phyloP scores from a whole-genome alignment of 1,140 invertebrate genomes.

The Chionoecetes opilio region DNA sequence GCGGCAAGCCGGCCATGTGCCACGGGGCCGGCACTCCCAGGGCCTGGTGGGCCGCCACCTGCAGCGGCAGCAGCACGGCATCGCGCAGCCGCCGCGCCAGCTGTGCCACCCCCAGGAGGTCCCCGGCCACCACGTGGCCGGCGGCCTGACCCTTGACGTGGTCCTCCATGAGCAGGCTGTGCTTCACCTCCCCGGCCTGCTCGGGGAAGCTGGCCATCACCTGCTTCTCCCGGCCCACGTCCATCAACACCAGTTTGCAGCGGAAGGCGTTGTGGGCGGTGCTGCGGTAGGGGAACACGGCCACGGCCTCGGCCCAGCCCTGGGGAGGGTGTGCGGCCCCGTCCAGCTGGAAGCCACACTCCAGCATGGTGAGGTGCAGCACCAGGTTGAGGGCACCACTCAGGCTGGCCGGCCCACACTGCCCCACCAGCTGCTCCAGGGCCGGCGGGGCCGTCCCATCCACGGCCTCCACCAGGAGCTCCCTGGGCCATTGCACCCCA shows the following conservation, averaged over 20 bases:
- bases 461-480: constrained; percentile 59
- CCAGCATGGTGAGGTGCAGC: constrained; percentile 78
- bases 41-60: constrained; percentile 76
- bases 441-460: constrained; percentile 38
- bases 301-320: constrained; percentile 75
- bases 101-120: constrained; percentile 60
- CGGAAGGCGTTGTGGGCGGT: constrained; percentile 58
- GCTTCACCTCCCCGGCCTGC: constrained; percentile 78
- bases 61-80: constrained; percentile 73
- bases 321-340: constrained; percentile 42
- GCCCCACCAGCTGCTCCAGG: constrained; percentile 45
- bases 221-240: constrained; percentile 78
- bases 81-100: constrained; percentile 73
- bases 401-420: constrained; percentile 59
- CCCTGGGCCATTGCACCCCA: not conserved
- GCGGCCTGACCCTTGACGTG: constrained; percentile 38
- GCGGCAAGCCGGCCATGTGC: constrained; percentile 78
- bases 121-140: not conserved
- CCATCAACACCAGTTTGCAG: constrained; percentile 77
- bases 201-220: constrained; percentile 76
- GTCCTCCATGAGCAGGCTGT: constrained; percentile 67
- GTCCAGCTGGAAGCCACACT: constrained; percentile 72
- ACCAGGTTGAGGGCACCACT: constrained; percentile 77
- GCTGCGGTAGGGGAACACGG: constrained; percentile 72
- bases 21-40: constrained; percentile 78